Percentiles rank a stretch among this genome's conserved stretches.
phyloP scores from a whole-genome alignment of 2,113 vertebrate species.

The Isurus oxyrinchus region DNA sequence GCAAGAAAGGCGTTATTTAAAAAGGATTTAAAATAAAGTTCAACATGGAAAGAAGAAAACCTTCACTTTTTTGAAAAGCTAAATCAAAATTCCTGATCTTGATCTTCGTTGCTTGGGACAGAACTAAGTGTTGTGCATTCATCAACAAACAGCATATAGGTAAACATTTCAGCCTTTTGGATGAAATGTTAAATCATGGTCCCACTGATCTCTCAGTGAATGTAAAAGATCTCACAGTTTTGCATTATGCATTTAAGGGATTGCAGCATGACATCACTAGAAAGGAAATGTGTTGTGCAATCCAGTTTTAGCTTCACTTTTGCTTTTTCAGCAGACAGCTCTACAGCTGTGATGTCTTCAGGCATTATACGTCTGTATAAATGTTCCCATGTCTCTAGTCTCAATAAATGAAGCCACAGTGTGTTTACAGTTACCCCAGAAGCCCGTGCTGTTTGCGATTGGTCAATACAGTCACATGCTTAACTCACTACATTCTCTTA shows the following conservation, averaged over 20 bases:
- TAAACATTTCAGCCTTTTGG: neutral
- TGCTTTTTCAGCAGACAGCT: no score
- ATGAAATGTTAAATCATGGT: neutral
- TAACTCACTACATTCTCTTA: no score
- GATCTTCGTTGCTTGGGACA: neutral
- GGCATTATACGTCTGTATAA: no score
- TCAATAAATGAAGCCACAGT: no score
- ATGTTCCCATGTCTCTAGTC: no score
- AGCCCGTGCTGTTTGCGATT: no score
- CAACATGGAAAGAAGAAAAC: neutral
- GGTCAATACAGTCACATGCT: no score
- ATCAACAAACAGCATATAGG: neutral
- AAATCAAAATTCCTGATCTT: neutral
- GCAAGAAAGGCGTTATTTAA: neutral
- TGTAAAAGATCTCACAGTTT: neutral
- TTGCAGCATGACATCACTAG: no score
- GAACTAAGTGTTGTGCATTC: neutral
- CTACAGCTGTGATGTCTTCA: no score
- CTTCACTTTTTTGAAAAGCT: neutral
- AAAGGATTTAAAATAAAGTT: neutral
- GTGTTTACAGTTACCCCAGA: no score
- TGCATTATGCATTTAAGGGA: no score
- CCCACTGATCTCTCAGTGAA: neutral
- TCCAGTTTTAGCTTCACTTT: neutral
- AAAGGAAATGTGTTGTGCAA: no score